Base-by-base conservation (phyloP, 2,797 vertebrate species). In the Enoplosus armatus region DNA sequence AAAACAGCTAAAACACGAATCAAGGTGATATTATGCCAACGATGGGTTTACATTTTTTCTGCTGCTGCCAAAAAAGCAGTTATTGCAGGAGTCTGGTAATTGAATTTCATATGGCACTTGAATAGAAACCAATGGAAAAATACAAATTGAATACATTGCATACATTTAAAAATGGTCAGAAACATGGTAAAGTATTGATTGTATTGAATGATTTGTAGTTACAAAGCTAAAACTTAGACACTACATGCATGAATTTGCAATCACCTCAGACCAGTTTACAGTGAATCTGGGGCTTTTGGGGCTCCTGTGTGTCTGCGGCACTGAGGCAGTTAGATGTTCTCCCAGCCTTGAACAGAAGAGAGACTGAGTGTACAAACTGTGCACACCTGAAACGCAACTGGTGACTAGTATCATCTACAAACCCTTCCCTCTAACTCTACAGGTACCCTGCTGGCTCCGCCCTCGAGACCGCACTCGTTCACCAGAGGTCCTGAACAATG, bases 371-470 rank as follows among this genome's bases (percentile, higher is more conserved):
- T 22, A 12, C 0, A 54, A 27, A 22, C 22, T 37, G 37, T 37
- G 20, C 5, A 22, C 8, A 20, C 31, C 55, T 47, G 20, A 9
- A 24, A 48, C 62, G 35, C 10, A 14, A 5, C 27, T 15, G 9
- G 2, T 48, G 24, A 45, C 22, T 16, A 0, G 4, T 14, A 3
- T 16, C 8, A 6, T 58, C 8, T 22, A 24, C 27, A 66, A 53
- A 35, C 11, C 14, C 15, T 31, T 4, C 0, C 5, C 22, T 55
- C 50, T 62, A 4, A 45, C 55, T 60, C 72, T 73, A 9, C 94
- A 97, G 95, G 96, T 95, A 2, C 88, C 95, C 50, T 93, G 93
- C 75, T 94, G 96, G 95, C 92, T 94, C 65, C 95, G 96, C 53
- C 93, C 94, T 50, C 91, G 89, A 16, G 95, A 96, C 69, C 90